Evolutionary conservation across 2,888 invertebrate species (phyloP).

Genomic region (Lagria hirta): DNA sequence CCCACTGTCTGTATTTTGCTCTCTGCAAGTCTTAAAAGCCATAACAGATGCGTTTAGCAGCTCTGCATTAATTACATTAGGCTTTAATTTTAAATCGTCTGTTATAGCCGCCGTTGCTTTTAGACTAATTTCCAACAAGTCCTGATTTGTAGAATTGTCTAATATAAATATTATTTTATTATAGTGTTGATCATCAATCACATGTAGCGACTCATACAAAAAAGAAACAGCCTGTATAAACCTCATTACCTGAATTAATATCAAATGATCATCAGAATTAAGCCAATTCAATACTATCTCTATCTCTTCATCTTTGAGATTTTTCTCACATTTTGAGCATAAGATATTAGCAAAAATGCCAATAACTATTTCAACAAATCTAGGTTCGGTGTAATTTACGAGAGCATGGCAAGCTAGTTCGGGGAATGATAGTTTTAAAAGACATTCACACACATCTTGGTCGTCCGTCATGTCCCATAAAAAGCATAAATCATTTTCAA

Average conservation of each 20-base stretch:
- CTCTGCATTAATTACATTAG: conserved; percentile 25
- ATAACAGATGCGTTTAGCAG: conserved; percentile 34
- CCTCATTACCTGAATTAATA: conserved; percentile 73
- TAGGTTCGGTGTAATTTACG: conserved; percentile 58
- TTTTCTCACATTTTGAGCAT: conserved; percentile 59
- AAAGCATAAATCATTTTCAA: conserved; percentile 74
- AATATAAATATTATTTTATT: conserved; percentile 70
- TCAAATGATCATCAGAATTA: conserved; percentile 67
- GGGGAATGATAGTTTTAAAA: conserved; percentile 68
- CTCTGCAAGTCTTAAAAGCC: conserved; percentile 35
- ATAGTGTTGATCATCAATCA: conserved; percentile 55
- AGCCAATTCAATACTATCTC: conserved; percentile 60
- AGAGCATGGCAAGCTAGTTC: conserved; percentile 64
- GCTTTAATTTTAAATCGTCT: conserved; percentile 24
- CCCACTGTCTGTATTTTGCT: conserved; percentile 7
- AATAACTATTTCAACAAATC: conserved; percentile 77
- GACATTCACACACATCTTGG: conserved; percentile 70
- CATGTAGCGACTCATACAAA: conserved; percentile 56
- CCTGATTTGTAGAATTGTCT: conserved; percentile 69
- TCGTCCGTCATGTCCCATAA: conserved; percentile 87
- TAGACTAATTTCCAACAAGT: conserved; percentile 60
- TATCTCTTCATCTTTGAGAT: conserved; percentile 61
- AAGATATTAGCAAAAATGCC: conserved; percentile 85
- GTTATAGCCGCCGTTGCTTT: conserved; percentile 57
- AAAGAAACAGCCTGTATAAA: conserved; percentile 59